Evolutionary conservation across 2,113 vertebrate species (phyloP).

Genomic region (Myrmecobius fasciatus): DNA sequence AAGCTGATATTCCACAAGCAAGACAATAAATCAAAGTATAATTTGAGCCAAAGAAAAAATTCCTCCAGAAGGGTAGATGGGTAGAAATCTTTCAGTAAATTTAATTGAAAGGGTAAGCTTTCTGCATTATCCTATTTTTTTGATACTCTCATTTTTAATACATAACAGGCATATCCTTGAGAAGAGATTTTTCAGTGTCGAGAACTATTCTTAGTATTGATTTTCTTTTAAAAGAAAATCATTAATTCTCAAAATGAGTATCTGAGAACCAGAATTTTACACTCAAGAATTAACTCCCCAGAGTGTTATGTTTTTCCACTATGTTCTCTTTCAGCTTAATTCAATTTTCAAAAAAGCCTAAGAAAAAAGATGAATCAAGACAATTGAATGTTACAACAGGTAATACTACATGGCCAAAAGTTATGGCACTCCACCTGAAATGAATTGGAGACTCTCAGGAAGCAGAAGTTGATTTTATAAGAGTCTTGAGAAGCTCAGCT

Average conservation of each 20-base stretch:
- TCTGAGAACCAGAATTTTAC: slow-evolving; percentile 36
- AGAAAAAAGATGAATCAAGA: slow-evolving; percentile 22
- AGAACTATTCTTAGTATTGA: slow-evolving; percentile 37
- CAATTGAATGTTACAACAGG: not conserved
- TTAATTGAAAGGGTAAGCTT: slow-evolving; percentile 52
- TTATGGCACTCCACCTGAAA: not conserved
- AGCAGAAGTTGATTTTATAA: not conserved
- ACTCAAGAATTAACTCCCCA: slow-evolving; percentile 7
- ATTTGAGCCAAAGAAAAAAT: slow-evolving; percentile 47
- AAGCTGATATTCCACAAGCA: slow-evolving; percentile 57
- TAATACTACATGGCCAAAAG: not conserved
- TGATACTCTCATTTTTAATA: slow-evolving; percentile 57
- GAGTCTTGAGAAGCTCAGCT: not conserved
- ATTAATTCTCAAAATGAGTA: slow-evolving; percentile 11
- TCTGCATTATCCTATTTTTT: slow-evolving; percentile 58
- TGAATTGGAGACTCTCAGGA: slow-evolving; percentile 12
- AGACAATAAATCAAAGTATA: slow-evolving; percentile 55
- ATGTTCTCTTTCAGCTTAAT: slow-evolving; percentile 41
- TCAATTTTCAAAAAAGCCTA: slow-evolving; percentile 13
- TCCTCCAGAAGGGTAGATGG: slow-evolving; percentile 42
- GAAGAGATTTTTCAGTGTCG: slow-evolving; percentile 45
- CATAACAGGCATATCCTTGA: slow-evolving; percentile 21
- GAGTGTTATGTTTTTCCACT: not conserved
- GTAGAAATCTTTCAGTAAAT: slow-evolving; percentile 55
- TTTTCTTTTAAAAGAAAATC: slow-evolving; percentile 55